Conservation (phyloP, 2,888 invertebrate species). For the Boloria selene region DNA sequence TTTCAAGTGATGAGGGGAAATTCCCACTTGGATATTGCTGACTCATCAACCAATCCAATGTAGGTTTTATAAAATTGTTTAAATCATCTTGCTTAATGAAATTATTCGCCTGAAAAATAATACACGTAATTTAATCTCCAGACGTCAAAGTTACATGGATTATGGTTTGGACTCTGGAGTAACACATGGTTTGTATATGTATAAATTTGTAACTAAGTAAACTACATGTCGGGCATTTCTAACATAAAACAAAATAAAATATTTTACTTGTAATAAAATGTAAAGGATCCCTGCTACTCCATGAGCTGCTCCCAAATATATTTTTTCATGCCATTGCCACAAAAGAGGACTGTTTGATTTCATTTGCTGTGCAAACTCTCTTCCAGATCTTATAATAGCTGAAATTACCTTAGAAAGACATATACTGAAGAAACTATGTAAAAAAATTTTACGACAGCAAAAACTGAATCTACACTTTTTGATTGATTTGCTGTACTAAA, state of each 20-base stretch:
- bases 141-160: no score
- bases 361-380: constrained; percentile 78
- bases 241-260: no score
- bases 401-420: constrained; percentile 81
- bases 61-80: constrained; percentile 82
- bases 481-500: no score
- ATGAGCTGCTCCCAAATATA: constrained; percentile 95
- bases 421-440: no score
- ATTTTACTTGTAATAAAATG: constrained; percentile 86
- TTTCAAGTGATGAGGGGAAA: constrained; percentile 89
- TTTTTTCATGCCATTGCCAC: constrained; percentile 93
- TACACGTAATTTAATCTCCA: not conserved
- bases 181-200: no score
- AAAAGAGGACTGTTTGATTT: constrained; percentile 85
- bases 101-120: constrained; percentile 71
- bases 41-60: constrained; percentile 84
- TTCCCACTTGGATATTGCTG: constrained; percentile 85
- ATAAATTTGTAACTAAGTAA: no score
- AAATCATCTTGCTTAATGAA: constrained; percentile 83
- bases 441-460: not conserved
- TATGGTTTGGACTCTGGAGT: no score
- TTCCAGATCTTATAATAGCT: constrained; percentile 84
- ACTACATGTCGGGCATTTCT: no score
- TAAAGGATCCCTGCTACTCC: constrained; percentile 93
- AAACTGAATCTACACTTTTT: not conserved